Percentiles rank a stretch among this genome's conserved stretches.
phyloP scores from a whole-genome alignment of 2,797 vertebrate species.

The Gymnoscopelus microlampas region DNA sequence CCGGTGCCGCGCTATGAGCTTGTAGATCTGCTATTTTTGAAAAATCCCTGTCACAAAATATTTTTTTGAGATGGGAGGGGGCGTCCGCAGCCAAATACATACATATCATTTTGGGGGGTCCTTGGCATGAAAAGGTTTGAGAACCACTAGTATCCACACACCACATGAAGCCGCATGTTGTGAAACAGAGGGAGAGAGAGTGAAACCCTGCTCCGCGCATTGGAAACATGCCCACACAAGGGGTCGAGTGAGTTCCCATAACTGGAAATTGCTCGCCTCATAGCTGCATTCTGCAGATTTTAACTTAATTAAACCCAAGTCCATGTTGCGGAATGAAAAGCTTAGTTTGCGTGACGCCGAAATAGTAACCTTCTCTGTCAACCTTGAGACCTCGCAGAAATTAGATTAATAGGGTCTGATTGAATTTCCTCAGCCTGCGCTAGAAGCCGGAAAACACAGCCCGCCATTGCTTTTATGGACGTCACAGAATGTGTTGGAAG shows the following conservation, averaged over 20 bases:
- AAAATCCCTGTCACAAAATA: too few relatives aligned
- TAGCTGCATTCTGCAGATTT: slow-evolving; percentile 49
- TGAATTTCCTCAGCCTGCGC: slow-evolving; percentile 69
- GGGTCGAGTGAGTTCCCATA: slow-evolving; percentile 33
- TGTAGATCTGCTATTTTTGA: too few relatives aligned
- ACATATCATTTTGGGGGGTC: too few relatives aligned
- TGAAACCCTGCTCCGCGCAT: not conserved
- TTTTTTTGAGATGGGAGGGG: too few relatives aligned
- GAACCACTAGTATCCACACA: too few relatives aligned
- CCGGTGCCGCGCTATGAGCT: too few relatives aligned
- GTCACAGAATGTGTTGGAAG: slow-evolving; percentile 23
- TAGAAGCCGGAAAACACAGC: slow-evolving; percentile 39
- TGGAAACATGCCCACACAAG: slow-evolving; percentile 48
- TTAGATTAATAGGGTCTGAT: slow-evolving; percentile 74
- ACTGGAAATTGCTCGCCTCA: slow-evolving; percentile 37
- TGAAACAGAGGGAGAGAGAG: not conserved
- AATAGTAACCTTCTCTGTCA: slow-evolving; percentile 72
- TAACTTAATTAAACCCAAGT: slow-evolving; percentile 56
- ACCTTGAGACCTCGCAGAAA: slow-evolving; percentile 58
- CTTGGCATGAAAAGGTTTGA: too few relatives aligned
- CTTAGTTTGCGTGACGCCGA: slow-evolving; percentile 44
- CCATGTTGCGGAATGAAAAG: slow-evolving; percentile 64
- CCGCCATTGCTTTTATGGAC: slow-evolving; percentile 20
- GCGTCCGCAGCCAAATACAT: too few relatives aligned
- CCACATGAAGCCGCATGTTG: not conserved